phyloP scores from a whole-genome alignment of 2,113 vertebrate species.

The Smithornis capensis region DNA sequence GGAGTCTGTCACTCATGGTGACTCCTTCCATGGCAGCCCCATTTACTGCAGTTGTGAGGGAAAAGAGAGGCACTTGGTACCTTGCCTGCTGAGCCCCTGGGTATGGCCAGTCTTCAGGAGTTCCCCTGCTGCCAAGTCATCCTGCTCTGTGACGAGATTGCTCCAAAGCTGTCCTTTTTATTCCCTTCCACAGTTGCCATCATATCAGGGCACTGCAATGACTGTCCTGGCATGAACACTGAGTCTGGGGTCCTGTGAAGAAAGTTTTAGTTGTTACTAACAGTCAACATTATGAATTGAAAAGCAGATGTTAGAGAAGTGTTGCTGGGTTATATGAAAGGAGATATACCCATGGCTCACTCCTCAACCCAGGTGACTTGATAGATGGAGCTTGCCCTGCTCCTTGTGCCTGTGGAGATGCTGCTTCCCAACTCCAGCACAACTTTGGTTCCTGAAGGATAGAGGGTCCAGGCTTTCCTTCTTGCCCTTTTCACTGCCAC shows the following conservation, averaged over 20 bases:
- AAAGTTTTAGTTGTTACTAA: neutral
- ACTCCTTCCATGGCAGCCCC: neutral
- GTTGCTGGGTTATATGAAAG: neutral
- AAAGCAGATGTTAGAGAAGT: neutral
- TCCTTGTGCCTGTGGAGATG: neutral
- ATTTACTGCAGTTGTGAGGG: rapidly evolving
- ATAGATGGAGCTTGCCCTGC: neutral
- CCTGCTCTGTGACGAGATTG: neutral
- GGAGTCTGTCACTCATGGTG: neutral
- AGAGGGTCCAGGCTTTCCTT: neutral
- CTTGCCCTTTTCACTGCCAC: neutral
- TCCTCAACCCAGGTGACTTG: neutral
- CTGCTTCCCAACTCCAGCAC: neutral
- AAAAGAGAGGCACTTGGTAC: neutral
- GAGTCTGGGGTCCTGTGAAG: neutral
- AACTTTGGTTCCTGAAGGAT: neutral
- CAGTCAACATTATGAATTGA: neutral
- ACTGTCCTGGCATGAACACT: neutral
- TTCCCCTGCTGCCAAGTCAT: neutral
- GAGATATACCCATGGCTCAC: rapidly evolving
- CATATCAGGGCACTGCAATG: neutral
- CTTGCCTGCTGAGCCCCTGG: neutral
- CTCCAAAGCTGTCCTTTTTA: neutral
- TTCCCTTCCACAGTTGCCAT: neutral
- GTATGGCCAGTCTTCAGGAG: neutral